Conservation (phyloP, 2,888 invertebrate species). For the Chironomus tentans region DNA sequence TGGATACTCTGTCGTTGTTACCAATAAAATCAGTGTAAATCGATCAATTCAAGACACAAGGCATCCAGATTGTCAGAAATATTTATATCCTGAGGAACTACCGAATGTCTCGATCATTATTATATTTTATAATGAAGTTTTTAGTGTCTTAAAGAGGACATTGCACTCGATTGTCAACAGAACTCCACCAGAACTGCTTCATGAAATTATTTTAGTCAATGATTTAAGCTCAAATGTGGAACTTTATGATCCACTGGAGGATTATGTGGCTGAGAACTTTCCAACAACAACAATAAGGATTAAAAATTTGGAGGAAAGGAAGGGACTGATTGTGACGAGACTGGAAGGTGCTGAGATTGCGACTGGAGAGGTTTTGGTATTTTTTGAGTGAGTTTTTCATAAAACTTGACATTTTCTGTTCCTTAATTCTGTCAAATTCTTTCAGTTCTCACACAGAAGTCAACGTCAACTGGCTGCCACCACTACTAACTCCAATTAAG, state of each 20-base stretch:
- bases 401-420: slow-evolving; percentile 50
- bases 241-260: slow-evolving; percentile 42
- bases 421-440: slow-evolving; percentile 49
- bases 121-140: background rate
- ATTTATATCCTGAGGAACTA: background rate
- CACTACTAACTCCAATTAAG: background rate
- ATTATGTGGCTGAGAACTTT: slow-evolving; percentile 35
- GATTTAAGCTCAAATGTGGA: slow-evolving; percentile 45
- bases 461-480: background rate
- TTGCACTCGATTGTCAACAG: background rate
- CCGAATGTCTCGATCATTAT: background rate
- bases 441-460: background rate
- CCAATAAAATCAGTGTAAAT: background rate
- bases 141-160: background rate
- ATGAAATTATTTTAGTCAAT: slow-evolving; percentile 44
- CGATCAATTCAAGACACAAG: background rate
- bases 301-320: slow-evolving; percentile 66
- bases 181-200: background rate
- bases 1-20: background rate
- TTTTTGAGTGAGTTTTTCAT: slow-evolving; percentile 89
- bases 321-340: slow-evolving; percentile 82
- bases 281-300: slow-evolving; percentile 51
- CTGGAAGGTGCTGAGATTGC: slow-evolving; percentile 77
- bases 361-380: slow-evolving; percentile 76
- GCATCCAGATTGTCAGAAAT: background rate